Percentiles rank a stretch among this genome's conserved stretches.
Conservation (phyloP, 2,797 vertebrate genomes). For the Carduelis carduelis region DNA sequence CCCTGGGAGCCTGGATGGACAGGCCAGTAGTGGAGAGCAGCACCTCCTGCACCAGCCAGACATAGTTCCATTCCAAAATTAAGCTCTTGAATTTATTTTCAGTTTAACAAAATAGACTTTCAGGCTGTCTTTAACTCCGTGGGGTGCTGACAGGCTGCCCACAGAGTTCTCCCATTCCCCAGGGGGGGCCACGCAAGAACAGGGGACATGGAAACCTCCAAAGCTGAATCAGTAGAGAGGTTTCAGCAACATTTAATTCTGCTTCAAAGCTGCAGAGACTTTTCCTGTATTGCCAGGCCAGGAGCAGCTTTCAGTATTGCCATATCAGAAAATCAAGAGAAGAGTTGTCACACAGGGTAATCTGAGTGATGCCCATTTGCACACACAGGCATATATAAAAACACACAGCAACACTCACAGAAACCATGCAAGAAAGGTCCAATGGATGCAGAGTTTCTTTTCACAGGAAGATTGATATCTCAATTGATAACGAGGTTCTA, state of each 20-base stretch:
- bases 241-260: not conserved
- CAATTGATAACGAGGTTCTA: not conserved
- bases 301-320: not conserved
- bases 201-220: not conserved
- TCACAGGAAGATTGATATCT: not conserved
- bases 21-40: not conserved
- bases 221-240: not conserved
- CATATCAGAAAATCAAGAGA: not conserved
- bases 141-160: not conserved
- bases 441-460: not conserved
- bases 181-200: not conserved
- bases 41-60: not conserved
- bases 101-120: not conserved
- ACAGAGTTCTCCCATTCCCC: not conserved
- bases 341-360: not conserved
- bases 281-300: not conserved
- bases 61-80: not conserved
- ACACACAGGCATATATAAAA: not conserved
- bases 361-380: not conserved
- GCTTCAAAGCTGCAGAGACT: not conserved
- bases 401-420: not conserved
- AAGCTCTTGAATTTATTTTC: not conserved
- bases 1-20: not conserved
- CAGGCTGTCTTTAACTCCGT: not conserved
- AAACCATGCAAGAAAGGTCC: not conserved